Base-by-base conservation (phyloP, 2,888 invertebrate species). In the Microplitis deprimator region DNA sequence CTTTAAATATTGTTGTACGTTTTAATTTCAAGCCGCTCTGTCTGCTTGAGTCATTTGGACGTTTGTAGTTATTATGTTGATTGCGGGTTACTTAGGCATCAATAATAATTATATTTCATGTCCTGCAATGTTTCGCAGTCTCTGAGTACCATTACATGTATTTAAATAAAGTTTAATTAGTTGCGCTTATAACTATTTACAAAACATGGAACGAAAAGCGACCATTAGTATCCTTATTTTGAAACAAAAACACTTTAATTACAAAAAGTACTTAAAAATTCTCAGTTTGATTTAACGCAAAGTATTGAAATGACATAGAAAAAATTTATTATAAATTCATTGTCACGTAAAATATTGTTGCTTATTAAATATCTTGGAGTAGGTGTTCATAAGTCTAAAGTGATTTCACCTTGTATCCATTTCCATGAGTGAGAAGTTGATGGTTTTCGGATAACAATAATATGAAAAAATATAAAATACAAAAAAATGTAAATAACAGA, bases 381-480 rank as follows among this genome's bases (percentile, higher is more conserved):
- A 73, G 73, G 73, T 38, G 67, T 73, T 73, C 65, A 29, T 62
- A 65, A 73, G 41, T 67, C 60, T 65, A 29, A 39, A 67, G 67
- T 73, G 69, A 77, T 74, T 73, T 77, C 68, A 77, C 77, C 77
- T 77, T 77, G 77, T 77, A 65, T 73, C 64, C 77, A 77, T 77
- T 74, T 77, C 73, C 73, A 73, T 77, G 71, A 29, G 41, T 41
- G 20, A 17, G 41, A 65, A 73, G 60, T 65, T 29, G 67, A 73
- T 73, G 7, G 10, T 65, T 65, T 65, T 50, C 59, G n/a, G 59
- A 67, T 67, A 13, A n/a, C 41, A 41, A 72, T 72, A 40, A 71
- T 71, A 41, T 41, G 10, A 41, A 10, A 10, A 10, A 50, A 50
- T 50, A 29, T 59, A 50, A 29, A 70, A 29, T 61, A 62, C 13